Evolutionary conservation across 2,113 vertebrate genomes (phyloP).

Genomic region (Callionymus lyra): DNA sequence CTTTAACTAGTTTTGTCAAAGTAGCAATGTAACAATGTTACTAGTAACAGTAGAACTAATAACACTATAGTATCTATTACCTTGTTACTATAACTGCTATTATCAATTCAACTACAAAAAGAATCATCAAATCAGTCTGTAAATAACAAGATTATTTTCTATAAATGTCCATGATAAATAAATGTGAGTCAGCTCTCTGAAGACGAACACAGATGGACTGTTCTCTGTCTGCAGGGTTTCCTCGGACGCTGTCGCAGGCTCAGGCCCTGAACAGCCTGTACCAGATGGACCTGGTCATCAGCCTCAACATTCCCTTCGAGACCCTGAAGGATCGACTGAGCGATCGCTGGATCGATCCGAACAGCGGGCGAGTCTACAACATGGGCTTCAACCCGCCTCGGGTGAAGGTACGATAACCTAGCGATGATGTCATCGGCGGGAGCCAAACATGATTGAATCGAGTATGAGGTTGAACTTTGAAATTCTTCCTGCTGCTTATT

Average conservation of each 20-base stretch:
- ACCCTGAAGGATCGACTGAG: conserved; percentile 86
- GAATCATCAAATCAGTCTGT: too few relatives aligned
- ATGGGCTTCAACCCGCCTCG: conserved; percentile 88
- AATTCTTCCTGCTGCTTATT: background rate
- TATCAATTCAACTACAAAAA: too few relatives aligned
- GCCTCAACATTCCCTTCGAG: conserved; percentile 86
- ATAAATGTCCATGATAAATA: too few relatives aligned
- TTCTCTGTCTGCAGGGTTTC: conserved; percentile 72
- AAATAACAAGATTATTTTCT: too few relatives aligned
- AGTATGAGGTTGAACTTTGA: background rate
- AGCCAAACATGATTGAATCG: background rate
- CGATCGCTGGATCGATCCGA: conserved; percentile 82
- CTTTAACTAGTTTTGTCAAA: too few relatives aligned
- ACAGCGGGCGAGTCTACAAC: conserved; percentile 90
- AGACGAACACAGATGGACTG: too few relatives aligned
- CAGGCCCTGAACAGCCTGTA: conserved; percentile 75
- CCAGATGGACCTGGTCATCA: conserved; percentile 84
- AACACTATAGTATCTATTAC: too few relatives aligned
- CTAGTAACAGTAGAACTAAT: too few relatives aligned
- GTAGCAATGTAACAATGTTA: too few relatives aligned
- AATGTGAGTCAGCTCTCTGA: too few relatives aligned
- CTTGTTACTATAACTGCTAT: too few relatives aligned
- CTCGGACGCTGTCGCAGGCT: conserved; percentile 80
- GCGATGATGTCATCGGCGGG: too few relatives aligned
- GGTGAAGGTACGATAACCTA: conserved; percentile 58